Evolutionary conservation across 1,140 invertebrate genomes (phyloP), one percentile per base, ranked within the genome.

Genomic region (Drosophila quadrilineata): DNA sequence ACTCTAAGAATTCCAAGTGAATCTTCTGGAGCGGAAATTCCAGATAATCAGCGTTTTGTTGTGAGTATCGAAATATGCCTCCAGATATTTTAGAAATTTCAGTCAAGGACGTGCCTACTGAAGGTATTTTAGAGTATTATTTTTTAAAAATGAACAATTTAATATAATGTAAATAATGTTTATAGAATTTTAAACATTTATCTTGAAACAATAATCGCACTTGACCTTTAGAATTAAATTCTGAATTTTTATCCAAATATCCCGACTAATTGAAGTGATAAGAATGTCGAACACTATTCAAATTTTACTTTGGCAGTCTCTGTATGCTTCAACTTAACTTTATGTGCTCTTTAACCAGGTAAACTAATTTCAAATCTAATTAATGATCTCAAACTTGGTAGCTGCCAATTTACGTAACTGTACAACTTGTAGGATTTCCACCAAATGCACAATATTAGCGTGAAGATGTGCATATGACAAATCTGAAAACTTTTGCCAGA

Each of bases 401-500:
- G 38, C 19, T 6, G 10, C 14, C 17, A 29, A 35, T 52, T 17
- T 52, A 14, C 29, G 40, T 35, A 16, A 48, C 22, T 40, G 9
- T 0, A n/a, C 19, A 19, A 49, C 35, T 58, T 58, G 43, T 48
- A 19, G 40, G 60, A 64, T 41, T 21, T 52, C 14, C 17, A 21
- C 33, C 5, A 33, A 46, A 45, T 73, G 31, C 46, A 70, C 54
- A 62, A 75, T 77, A 77, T 77, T 75, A 77, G 75, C 70, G 59
- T 38, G 21, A 54, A 71, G 60, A 71, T 68, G 63, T 64, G 76
- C 71, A 75, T 69, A 72, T 76, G 76, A 84, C 76, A 82, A 82
- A 84, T 82, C 73, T 65, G 36, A 84, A 82, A 82, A 82, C 24
- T 82, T 82, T 62, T n/a, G n/a, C 4, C 57, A 68, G 72, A 54